A percentile compares a stretch with the other conserved stretches of the same genome.
Conservation (phyloP, 1,140 invertebrate species). For the Pteromalus puparum region DNA sequence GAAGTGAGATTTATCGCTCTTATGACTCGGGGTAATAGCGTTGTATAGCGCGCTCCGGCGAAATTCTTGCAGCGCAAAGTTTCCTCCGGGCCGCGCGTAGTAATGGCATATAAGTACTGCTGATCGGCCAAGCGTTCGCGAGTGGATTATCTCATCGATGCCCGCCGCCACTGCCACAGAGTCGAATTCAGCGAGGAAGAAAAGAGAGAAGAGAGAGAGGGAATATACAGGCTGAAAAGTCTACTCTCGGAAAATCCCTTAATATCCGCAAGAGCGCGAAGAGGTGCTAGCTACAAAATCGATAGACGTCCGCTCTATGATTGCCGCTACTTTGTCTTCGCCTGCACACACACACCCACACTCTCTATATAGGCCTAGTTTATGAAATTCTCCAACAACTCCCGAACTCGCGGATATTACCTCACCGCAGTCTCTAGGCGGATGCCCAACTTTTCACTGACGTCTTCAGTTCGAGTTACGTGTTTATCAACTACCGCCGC, state of each 20-base stretch:
- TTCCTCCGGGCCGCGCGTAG: not conserved
- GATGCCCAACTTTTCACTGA: not conserved
- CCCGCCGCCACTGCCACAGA: not conserved
- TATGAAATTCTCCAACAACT: too few species aligned
- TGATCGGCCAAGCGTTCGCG: not conserved
- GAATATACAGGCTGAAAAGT: not conserved
- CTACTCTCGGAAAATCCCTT: not conserved
- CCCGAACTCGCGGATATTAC: too few species aligned
- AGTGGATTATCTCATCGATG: conserved; percentile 3
- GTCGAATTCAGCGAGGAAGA: not conserved
- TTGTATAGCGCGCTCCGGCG: not conserved
- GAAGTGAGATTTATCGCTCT: conserved; percentile 3
- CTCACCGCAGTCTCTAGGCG: too few species aligned
- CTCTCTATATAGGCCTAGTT: too few species aligned
- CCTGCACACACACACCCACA: too few species aligned
- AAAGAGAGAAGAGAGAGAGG: not conserved
- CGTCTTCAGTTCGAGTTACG: not conserved
- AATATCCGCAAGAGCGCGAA: not conserved
- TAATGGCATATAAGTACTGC: not conserved
- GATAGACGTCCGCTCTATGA: too few species aligned
- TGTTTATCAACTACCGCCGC: too few species aligned
- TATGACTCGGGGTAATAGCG: conserved; percentile 7
- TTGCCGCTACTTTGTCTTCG: too few species aligned
- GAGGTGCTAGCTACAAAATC: too few species aligned
- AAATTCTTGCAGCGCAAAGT: conserved; percentile 7